These are phyloP conservation scores for Nasua narica DNA, from an alignment of 2,797 vertebrate species.

Conservation along the genomic window DNA sequence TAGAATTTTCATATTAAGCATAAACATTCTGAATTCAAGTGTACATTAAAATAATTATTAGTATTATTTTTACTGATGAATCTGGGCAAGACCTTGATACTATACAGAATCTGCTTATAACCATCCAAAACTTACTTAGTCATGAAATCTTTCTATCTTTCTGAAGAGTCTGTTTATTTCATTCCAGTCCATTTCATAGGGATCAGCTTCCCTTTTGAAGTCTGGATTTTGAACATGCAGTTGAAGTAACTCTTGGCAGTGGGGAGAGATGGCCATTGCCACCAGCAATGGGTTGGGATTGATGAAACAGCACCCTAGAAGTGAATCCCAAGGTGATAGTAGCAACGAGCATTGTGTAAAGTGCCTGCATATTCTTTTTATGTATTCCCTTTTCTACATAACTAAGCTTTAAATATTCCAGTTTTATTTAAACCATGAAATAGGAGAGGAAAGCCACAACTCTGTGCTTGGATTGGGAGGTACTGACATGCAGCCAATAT, in stretches of 20 bases:
- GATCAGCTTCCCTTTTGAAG: not conserved
- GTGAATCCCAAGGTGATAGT: not conserved
- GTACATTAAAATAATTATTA: not conserved
- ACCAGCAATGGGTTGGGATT: not conserved
- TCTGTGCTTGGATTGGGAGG: not conserved
- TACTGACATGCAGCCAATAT: not conserved
- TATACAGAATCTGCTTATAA: not conserved
- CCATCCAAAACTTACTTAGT: not conserved
- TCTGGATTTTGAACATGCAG: not conserved
- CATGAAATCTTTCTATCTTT: not conserved
- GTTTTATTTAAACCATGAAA: not conserved
- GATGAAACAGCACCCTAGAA: not conserved
- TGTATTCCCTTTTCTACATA: not conserved
- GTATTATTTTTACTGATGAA: not conserved
- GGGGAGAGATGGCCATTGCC: not conserved
- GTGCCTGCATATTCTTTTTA: not conserved
- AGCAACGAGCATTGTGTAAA: not conserved
- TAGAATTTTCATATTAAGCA: not conserved
- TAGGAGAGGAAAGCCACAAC: not conserved
- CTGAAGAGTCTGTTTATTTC: not conserved
- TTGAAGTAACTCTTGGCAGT: not conserved
- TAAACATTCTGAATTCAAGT: not conserved
- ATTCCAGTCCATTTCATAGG: not conserved
- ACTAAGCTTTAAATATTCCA: not conserved
- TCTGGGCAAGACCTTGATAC: not conserved